phyloP scores from a whole-genome alignment of 1,140 invertebrate species.

The Megalonaias nervosa region DNA sequence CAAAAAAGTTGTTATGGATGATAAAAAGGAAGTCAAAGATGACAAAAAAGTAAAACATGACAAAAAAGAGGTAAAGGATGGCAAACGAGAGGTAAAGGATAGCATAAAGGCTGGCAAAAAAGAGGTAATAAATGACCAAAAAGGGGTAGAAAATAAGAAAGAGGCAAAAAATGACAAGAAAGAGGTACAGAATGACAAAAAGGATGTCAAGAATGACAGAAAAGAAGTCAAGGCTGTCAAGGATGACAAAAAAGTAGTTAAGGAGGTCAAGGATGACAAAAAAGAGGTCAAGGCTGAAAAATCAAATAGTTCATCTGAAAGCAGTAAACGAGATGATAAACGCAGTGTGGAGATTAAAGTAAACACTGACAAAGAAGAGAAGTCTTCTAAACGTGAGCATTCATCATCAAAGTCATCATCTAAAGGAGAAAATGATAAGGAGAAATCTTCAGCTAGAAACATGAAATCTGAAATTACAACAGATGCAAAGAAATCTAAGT shows the following conservation, averaged over 20 bases:
- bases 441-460: not conserved
- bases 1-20: not conserved
- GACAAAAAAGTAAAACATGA: not conserved
- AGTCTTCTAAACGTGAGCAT: conserved; percentile 10
- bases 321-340: not conserved
- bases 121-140: conserved; percentile 1
- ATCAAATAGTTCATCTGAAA: not conserved
- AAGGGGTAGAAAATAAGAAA: conserved; percentile 15
- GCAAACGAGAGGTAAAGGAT: not conserved
- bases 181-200: not conserved
- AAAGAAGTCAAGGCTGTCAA: not conserved
- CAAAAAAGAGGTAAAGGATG: not conserved
- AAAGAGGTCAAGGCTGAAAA: not conserved
- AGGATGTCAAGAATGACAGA: not conserved
- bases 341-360: not conserved
- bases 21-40: conserved; percentile 1
- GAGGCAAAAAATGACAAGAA: not conserved
- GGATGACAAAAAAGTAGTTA: not conserved
- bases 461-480: not conserved
- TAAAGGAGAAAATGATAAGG: not conserved
- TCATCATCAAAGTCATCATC: not conserved
- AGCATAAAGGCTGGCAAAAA: conserved; percentile 1
- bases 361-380: not conserved
- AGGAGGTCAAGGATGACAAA: not conserved
- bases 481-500: too few relatives aligned